These are phyloP conservation scores for Acleris sparsana DNA, from an alignment of 2,888 invertebrate genomes.

Conservation along the genomic window DNA sequence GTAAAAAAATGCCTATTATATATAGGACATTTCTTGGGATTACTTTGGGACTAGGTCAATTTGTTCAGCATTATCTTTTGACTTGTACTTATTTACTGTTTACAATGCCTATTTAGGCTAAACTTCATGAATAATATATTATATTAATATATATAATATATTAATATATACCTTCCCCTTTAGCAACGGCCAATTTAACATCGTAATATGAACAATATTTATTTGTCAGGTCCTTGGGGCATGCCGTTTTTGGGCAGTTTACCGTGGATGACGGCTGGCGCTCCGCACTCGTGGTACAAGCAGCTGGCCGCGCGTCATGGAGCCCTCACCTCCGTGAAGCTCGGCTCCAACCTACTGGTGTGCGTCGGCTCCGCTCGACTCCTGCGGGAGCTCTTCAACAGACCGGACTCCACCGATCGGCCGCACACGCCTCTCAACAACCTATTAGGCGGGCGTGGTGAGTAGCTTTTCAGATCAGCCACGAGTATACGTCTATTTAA, in stretches of 20 bases:
- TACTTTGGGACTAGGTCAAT: too few species aligned
- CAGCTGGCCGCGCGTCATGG: constrained; percentile 89
- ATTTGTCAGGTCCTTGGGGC: constrained; percentile 91
- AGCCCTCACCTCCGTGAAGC: constrained; percentile 87
- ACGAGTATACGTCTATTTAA: too few species aligned
- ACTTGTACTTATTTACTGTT: not conserved
- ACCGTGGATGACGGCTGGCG: constrained; percentile 87
- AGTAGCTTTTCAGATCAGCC: constrained; percentile 55
- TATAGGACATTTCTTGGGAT: too few species aligned
- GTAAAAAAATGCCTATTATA: too few species aligned
- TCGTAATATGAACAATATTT: not conserved
- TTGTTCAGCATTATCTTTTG: too few species aligned
- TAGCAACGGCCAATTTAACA: too few species aligned
- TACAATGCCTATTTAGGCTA: not conserved
- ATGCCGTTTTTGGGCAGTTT: constrained; percentile 90
- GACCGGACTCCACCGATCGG: constrained; percentile 90
- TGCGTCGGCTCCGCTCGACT: constrained; percentile 90
- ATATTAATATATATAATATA: too few species aligned
- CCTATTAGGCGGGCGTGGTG: constrained; percentile 91
- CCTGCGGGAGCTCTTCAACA: constrained; percentile 90
- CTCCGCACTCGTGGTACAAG: constrained; percentile 89
- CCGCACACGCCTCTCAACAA: constrained; percentile 91
- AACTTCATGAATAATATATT: too few species aligned
- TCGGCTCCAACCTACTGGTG: constrained; percentile 90
- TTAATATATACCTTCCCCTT: not conserved